Conservation (phyloP, 1,140 invertebrate genomes). For the Trichonephila clavipes region DNA sequence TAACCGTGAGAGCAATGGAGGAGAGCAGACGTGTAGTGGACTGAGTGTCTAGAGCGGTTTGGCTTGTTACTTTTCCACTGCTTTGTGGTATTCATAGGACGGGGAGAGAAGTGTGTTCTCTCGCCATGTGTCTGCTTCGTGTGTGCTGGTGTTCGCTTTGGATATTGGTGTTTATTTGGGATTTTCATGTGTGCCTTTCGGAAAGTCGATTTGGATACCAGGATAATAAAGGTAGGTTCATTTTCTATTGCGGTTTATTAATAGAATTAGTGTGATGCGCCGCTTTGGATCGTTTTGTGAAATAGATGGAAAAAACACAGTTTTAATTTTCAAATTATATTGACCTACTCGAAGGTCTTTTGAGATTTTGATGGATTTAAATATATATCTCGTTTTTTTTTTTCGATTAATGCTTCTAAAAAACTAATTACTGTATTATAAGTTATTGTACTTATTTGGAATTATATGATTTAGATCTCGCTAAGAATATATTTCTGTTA, state of each 20-base stretch:
- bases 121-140: neutral
- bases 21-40: neutral
- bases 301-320: too few relatives aligned
- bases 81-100: neutral
- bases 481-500: too few relatives aligned
- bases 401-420: too few relatives aligned
- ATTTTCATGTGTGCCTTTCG: constrained; percentile 1
- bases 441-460: too few relatives aligned
- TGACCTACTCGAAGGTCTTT: neutral
- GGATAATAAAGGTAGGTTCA: constrained; percentile 47
- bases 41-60: neutral
- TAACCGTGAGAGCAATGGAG: neutral
- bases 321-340: too few relatives aligned
- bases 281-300: too few relatives aligned
- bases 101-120: neutral
- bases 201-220: constrained; percentile 56
- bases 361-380: neutral
- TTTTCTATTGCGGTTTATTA: neutral
- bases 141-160: neutral
- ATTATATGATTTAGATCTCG: too few relatives aligned
- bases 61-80: neutral
- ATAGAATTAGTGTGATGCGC: neutral
- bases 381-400: too few relatives aligned
- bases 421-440: too few relatives aligned
- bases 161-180: constrained; percentile 37